phyloP scores from a whole-genome alignment of 2,797 vertebrate species.

The Avahi laniger region DNA sequence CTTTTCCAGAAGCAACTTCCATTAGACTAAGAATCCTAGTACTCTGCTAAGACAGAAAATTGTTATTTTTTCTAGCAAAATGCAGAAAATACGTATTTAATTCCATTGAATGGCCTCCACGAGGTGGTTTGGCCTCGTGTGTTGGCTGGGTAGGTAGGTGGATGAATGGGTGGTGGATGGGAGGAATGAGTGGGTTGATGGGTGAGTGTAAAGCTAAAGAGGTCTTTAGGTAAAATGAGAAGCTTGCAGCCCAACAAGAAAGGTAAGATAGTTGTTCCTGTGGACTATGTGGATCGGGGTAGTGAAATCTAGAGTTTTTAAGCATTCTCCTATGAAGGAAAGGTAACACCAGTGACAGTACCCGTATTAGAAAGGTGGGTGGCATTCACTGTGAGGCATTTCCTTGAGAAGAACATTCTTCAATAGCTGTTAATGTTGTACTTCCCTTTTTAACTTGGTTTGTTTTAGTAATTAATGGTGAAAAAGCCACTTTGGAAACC shows the following conservation, averaged over 20 bases:
- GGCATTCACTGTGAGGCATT: not conserved
- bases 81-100: not conserved
- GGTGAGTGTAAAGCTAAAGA: not conserved
- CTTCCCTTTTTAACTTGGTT: conserved; percentile 47
- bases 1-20: not conserved
- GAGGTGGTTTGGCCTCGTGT: not conserved
- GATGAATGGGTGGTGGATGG: not conserved
- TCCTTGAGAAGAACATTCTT: not conserved
- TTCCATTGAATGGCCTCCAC: not conserved
- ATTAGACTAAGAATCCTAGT: not conserved
- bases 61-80: not conserved
- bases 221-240: not conserved
- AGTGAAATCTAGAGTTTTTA: not conserved
- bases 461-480: conserved; percentile 97
- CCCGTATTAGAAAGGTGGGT: not conserved
- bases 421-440: not conserved
- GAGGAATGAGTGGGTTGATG: not conserved
- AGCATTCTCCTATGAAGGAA: not conserved
- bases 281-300: not conserved
- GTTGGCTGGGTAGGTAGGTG: not conserved
- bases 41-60: not conserved
- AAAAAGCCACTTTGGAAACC: conserved; percentile 99
- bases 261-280: not conserved
- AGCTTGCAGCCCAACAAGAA: not conserved
- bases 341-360: too few species aligned